Evolutionary conservation across 2,797 vertebrate genomes (phyloP).

Genomic region (Hypotaenidia okinawae): DNA sequence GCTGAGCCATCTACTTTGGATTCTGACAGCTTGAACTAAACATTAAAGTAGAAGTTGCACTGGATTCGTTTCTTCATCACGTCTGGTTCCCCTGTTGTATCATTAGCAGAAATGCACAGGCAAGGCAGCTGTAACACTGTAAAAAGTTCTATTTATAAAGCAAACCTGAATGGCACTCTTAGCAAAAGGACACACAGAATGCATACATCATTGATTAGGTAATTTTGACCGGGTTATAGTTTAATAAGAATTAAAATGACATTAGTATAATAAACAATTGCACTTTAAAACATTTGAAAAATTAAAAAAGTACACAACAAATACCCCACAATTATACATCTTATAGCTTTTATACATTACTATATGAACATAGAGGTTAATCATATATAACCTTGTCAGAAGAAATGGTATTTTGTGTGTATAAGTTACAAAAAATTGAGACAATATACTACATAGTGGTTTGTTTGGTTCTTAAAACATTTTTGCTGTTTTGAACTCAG

Average conservation of each 20-base stretch:
- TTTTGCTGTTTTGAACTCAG: conserved; percentile 57
- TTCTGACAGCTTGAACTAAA: conserved; percentile 54
- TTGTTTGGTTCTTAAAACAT: conserved; percentile 60
- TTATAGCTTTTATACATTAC: conserved; percentile 74
- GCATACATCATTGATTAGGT: conserved; percentile 74
- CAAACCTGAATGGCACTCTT: conserved; percentile 29
- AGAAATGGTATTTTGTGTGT: conserved; percentile 63
- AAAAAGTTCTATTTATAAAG: conserved; percentile 64
- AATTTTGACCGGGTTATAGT: conserved; percentile 78
- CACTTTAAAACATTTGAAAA: conserved; percentile 83
- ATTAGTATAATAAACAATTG: conserved; percentile 86
- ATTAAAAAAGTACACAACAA: conserved; percentile 83
- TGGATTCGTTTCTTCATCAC: conserved; percentile 38
- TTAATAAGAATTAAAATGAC: conserved; percentile 80
- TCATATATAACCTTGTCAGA: conserved; percentile 69
- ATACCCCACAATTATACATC: conserved; percentile 75
- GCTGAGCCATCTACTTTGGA: conserved; percentile 60
- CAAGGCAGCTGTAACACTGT: conserved; percentile 78
- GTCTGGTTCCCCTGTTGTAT: conserved; percentile 72
- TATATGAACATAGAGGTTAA: conserved; percentile 77
- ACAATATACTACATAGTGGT: conserved; percentile 74
- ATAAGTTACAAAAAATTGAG: conserved; percentile 66
- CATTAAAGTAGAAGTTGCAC: conserved; percentile 70
- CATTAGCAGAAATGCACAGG: conserved; percentile 78
- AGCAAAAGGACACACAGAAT: conserved; percentile 82